These are phyloP conservation scores for Meandrusa payeni DNA, from an alignment of 2,888 invertebrate genomes.

Conservation along the genomic window DNA sequence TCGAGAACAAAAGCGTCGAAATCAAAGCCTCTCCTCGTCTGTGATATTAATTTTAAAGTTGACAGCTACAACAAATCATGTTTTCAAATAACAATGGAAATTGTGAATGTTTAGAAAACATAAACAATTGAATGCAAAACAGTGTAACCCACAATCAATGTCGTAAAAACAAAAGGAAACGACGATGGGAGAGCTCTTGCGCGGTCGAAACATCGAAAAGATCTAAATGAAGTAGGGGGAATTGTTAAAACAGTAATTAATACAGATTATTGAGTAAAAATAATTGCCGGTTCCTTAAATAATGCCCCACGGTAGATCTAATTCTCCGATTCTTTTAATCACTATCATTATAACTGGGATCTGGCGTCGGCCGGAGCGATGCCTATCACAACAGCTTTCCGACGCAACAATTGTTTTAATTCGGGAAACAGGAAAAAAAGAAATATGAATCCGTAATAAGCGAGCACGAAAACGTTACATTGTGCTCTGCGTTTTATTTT, in stretches of 20 bases:
- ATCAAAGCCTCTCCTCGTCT: too few relatives aligned
- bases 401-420: slow-evolving; percentile 66
- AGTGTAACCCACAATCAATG: neutral
- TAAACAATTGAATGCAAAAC: neutral
- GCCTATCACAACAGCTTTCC: slow-evolving; percentile 54
- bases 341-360: slow-evolving; percentile 58
- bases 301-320: slow-evolving; percentile 51
- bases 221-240: slow-evolving; percentile 39
- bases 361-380: slow-evolving; percentile 43
- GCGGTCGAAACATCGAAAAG: slow-evolving; percentile 30
- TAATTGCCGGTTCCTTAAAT: slow-evolving; percentile 62
- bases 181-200: slow-evolving; percentile 13
- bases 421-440: slow-evolving; percentile 58
- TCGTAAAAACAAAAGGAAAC: slow-evolving; percentile 20
- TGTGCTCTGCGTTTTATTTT: slow-evolving; percentile 46
- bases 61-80: too few relatives aligned
- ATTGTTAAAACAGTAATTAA: slow-evolving; percentile 59
- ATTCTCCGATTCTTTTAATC: slow-evolving; percentile 53
- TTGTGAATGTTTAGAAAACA: neutral
- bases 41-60: too few relatives aligned
- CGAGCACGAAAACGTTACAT: slow-evolving; percentile 56
- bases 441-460: slow-evolving; percentile 71
- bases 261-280: slow-evolving; percentile 62
- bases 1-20: too few relatives aligned
- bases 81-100: too few relatives aligned